Base-by-base conservation (phyloP, 2,888 invertebrate genomes). In the Folsomia candida region DNA sequence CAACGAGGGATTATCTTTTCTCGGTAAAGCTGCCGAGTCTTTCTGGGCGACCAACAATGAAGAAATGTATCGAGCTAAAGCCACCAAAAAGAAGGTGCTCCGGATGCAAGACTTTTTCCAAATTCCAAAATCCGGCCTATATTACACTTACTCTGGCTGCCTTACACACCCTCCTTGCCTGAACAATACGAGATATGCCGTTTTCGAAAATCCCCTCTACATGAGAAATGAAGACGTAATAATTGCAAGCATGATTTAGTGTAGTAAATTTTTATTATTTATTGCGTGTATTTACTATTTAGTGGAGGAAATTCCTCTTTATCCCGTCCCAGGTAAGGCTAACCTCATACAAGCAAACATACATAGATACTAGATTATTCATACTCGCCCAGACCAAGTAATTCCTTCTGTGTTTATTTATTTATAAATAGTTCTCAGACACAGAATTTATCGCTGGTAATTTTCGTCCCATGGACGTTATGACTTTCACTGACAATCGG, bases 111-210 rank as follows among this genome's bases (percentile, higher is more conserved):
- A 72, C 25, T 67, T 72, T 57, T 67, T 72, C 28, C 2, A 62
- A 62, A 6, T 25, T 11, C 54, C 28, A 0, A 29, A 54, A 0
- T 14, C 14, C 0, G 69, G 69, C 9, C 14, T 22, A 6, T 72
- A 69, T 20, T 72, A 72, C 26, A 66, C 69, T 9, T 72, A 72
- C 26, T 6, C 61, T 24, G 72, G 72, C 0, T 66, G 67, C 27
- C 47, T 72, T 4, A 61, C 72, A 6, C 66, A 69, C 27, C 72
- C 72, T 11, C 72, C 72, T n/a, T 72, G 72, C 20, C 51, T 69
- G 6, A 69, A 69, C 1, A 29, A 69, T 25, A 66, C 63, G n/a
- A 54, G 47, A n/a, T 72, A 69, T 62, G 69, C 67, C 3, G 54
- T 72, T 11, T 72, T 72, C 29, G 69, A 69, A 58, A 69, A 54